Base-by-base conservation (phyloP, 2,888 invertebrate species). In the Melipona beecheii region DNA sequence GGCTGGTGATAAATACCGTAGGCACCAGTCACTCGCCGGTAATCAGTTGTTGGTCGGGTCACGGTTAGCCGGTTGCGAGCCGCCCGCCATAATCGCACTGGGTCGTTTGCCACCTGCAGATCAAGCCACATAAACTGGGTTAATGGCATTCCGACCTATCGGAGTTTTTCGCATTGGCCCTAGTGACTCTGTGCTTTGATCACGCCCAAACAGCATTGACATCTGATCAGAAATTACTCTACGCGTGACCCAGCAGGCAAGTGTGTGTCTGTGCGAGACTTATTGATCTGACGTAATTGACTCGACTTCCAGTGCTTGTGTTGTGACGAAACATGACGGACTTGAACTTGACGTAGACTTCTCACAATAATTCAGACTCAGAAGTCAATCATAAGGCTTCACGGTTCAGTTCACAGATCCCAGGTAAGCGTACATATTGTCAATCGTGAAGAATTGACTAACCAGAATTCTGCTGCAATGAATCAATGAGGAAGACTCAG, bases 1-100 rank as follows among this genome's bases (percentile, higher is more conserved):
- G 94, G 93, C 94, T 94, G 94, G 94, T 94, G 94, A 94, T 94
- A 94, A 94, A 94, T 94, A 94, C 94, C 94, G 93, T 94, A 92
- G 94, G 93, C 94, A 94, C 94, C 94, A 94, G 94, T 93, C 93
- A 92, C 94, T 93, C 92, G 94, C 92, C 93, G 93, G 93, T 92
- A 93, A 93, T 93, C 93, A 93, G 94, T 93, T 93, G 93, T 92
- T 92, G 93, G 91, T 93, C 92, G 91, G 93, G 92, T 91, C 91
- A 92, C 92, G 92, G 92, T 93, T 92, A 93, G 93, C 93, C 92
- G 92, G 92, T 93, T 93, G 93, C 91, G 92, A 93, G 93, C 92
- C 93, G 92, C 92, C 93, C 93, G 89, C 93, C 94, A 94, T 93
- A 93, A 91, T 93, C 92, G 92, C 93, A 93, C 93, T 92, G 93